Evolutionary conservation across 1,140 invertebrate species (phyloP), one percentile per base, ranked within the genome.

Genomic region (Meloidogyne chitwoodi): DNA sequence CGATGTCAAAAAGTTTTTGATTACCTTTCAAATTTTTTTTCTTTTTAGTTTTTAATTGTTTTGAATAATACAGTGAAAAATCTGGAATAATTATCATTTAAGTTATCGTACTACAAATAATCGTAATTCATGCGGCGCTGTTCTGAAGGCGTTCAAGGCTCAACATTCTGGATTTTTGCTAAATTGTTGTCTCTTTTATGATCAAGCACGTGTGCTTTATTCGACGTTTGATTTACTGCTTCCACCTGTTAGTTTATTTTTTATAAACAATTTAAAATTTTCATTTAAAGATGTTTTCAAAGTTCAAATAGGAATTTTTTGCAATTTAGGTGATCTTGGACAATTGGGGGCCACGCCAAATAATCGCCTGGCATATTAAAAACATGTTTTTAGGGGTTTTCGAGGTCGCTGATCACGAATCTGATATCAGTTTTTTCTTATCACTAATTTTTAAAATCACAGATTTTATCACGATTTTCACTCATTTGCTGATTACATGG

Each of bases 101-200:
- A 77, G 77, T n/a, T 64, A 27, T 22, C 11, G 41, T 24, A 62
- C 16, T 24, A 26, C 76, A n/a, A 27, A 79, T 10, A 34, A 66
- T 4, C 62, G 77, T 10, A 16, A 16, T 24, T n/a, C 24, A 27
- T 77, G 77, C 65, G 27, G 77, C 22, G 78, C 79, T 19, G 77
- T 77, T 19, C 5, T 77, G 6, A 69, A 6, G 6, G 19, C 29
- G 0, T 70, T 79, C 14, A 68, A 38, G 5, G 1, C 2, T 31
- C 19, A 34, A 12, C 14, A 75, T 29, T 16, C n/a, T 24, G 26
- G 3, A 1, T 12, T 48, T n/a, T 38, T 74, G 2, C 4, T 1
- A 8, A n/a, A 48, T 0, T 19, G 26, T 24, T 2, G 8, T 11
- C 22, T 69, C 10, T 77, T 80, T 56, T 77, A 77, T n/a, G 77